Base-by-base conservation (phyloP, 2,113 vertebrate species). In the Porphyrio hochstetteri region DNA sequence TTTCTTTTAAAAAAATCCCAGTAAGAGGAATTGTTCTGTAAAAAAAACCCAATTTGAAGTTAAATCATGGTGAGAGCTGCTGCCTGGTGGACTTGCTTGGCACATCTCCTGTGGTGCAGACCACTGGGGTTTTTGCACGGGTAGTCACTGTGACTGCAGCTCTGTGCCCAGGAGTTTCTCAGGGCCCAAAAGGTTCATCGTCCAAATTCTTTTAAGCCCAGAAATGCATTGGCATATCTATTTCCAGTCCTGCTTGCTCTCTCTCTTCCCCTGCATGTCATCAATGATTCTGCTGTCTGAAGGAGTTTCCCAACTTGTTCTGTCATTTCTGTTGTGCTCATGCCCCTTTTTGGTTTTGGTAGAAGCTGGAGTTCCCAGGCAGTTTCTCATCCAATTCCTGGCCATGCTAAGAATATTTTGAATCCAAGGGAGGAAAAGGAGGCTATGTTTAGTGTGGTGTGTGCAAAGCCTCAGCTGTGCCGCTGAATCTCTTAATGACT, bases 11-110 rank as follows among this genome's bases (percentile, higher is more conserved):
- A 52, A 52, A 52, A 53, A 44, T 59, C 28, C 16, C 29, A 78
- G 53, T 38, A 65, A 65, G 71, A 96, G 35, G 79, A 91, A 52
- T 70, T 57, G n/a, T 77, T 90, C 44, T 94, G 48, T 82, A 29
- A 77, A 77, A 88, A 60, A 65, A 52, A 2, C 10, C 7, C 28
- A 59, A 13, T 72, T 40, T 50, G 46, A 40, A 65, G 19, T 50
- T 72, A 85, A 82, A 75, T 87, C 68, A 74, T 1, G 4, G 10
- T 44, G 48, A 83, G 64, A 78, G 16, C 60, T 88, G 42, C 46
- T 90, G 55, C n/a, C 42, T 70, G 70, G 16, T 67, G 60, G 23
- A 13, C 52, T 27, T 0, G 0, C 40, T 52, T 67, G 42, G 33
- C 46, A 21, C 29, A 15, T 8, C 16, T 80, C 16, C 68, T 79